Conservation (phyloP, 92 coral and sea anemone species). For the Epizoanthus scotinus region DNA sequence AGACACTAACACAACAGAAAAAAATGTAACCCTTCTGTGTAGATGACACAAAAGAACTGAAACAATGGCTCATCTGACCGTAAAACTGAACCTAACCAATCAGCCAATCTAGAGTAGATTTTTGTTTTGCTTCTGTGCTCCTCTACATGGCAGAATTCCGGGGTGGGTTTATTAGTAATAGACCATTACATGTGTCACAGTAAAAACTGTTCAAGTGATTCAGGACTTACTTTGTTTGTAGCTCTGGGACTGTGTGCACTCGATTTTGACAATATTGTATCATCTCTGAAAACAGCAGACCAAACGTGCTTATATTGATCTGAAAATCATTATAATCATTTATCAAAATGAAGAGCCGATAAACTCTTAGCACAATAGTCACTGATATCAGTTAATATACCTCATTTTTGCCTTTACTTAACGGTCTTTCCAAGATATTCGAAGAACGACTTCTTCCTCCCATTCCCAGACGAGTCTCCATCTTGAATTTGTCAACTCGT, state of each 20-base stretch:
- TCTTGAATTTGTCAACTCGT: slow-evolving; percentile 58
- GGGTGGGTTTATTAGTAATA: too few species aligned
- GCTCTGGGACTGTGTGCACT: slow-evolving; percentile 96
- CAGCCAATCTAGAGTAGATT: too few species aligned
- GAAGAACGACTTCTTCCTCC: slow-evolving; percentile 73
- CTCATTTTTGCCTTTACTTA: slow-evolving; percentile 97
- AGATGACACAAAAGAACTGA: too few species aligned
- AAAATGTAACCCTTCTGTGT: too few species aligned
- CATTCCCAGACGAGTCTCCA: slow-evolving; percentile 71
- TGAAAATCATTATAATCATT: slow-evolving; percentile 35
- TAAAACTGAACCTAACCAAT: too few species aligned
- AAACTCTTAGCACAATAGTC: not conserved
- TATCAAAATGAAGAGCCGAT: not conserved
- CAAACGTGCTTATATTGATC: slow-evolving; percentile 95
- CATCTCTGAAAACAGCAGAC: slow-evolving; percentile 94
- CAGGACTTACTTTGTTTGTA: slow-evolving; percentile 89
- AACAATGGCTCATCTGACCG: too few species aligned
- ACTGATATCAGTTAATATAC: slow-evolving; percentile 25
- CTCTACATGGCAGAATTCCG: too few species aligned
- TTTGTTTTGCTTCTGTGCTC: too few species aligned
- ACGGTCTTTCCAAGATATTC: slow-evolving; percentile 93
- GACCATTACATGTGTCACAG: too few species aligned
- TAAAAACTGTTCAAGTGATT: too few species aligned
- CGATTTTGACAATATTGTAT: slow-evolving; percentile 96
- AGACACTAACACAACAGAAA: too few species aligned